Percentiles rank a stretch among this genome's conserved stretches.
These are phyloP conservation scores for Struthio camelus DNA, from an alignment of 2,113 vertebrate genomes.

Conservation along the genomic window DNA sequence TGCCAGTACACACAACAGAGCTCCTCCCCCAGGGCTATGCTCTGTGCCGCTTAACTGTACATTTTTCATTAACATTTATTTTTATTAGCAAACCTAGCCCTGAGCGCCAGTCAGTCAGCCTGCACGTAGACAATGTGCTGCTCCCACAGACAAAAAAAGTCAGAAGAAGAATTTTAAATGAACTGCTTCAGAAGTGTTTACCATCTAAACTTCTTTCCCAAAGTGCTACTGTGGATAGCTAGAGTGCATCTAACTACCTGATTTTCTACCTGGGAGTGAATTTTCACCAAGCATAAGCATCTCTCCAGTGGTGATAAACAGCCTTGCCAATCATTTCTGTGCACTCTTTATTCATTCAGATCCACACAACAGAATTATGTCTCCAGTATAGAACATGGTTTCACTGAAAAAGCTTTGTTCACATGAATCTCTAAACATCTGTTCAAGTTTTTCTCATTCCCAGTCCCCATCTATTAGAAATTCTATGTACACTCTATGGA, in stretches of 20 bases:
- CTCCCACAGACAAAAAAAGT: neutral
- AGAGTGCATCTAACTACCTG: neutral
- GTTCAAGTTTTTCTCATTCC: neutral
- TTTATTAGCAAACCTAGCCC: neutral
- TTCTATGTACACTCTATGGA: neutral
- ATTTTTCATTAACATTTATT: slow-evolving; percentile 9
- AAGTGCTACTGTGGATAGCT: neutral
- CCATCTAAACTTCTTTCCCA: neutral
- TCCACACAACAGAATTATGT: neutral
- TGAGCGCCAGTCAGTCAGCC: neutral
- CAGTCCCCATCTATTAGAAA: neutral
- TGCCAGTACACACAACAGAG: neutral
- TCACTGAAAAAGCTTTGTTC: slow-evolving; percentile 13
- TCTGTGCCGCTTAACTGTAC: neutral
- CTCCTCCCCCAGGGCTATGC: neutral
- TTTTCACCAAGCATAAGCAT: neutral
- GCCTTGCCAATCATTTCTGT: neutral
- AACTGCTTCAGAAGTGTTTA: neutral
- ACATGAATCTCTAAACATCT: slow-evolving; percentile 15
- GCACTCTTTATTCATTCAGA: neutral
- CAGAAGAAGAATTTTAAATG: slow-evolving; percentile 26
- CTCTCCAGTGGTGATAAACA: slow-evolving; percentile 3
- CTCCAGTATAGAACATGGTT: neutral
- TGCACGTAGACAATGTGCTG: neutral
- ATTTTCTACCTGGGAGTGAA: neutral